Base-by-base conservation (phyloP, 2,113 vertebrate genomes). In the Albula goreensis region DNA sequence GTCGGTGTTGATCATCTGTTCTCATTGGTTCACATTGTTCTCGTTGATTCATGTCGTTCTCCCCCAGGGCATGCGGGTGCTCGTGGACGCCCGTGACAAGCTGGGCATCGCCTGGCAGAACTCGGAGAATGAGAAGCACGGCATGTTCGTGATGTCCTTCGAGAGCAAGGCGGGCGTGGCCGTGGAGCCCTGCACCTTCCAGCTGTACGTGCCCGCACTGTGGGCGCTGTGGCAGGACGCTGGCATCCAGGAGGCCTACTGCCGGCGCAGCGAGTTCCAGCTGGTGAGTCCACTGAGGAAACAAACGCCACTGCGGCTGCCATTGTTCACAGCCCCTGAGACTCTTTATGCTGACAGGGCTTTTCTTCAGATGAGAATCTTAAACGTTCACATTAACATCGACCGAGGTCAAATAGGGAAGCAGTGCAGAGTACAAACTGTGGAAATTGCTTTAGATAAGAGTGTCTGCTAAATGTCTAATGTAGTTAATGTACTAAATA, bases 131-230 rank as follows among this genome's bases (percentile, higher is more conserved):
- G 98, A 98, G 93, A 99, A 99, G 93, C 98, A 98, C 2, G 97
- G 97, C 6, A 97, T 99, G 97, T 97, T 99, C 92, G 92, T 99
- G 91, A 98, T 99, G 98, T 97, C 98, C 85, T 99, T 98, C 81
- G 97, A 99, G 89, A 98, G 96, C 85, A 96, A 96, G 51, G 96
- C 95, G 0, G 97, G 98, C 10, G 93, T 96, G 90, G 94, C 96
- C 2, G 94, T 99, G 22, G 98, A 99, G 91, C 98, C 98, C 0
- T 93, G 96, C 81, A 96, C 97, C 88, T 99, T 99, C 89, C 98
- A 99, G 94, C 96, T 98, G 10, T 99, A 99, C 0, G 97, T 97
- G 13, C 97, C 96, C 0, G 98, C 98, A 0, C 94, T 99, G 91
- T 92, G 93, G 0, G 95, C 96, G 0, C 96, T 99, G 48, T 99